Evolutionary conservation across 35 echinoderm and acorn worm genomes (phyloP).

Genomic region (Antedon bifida): DNA sequence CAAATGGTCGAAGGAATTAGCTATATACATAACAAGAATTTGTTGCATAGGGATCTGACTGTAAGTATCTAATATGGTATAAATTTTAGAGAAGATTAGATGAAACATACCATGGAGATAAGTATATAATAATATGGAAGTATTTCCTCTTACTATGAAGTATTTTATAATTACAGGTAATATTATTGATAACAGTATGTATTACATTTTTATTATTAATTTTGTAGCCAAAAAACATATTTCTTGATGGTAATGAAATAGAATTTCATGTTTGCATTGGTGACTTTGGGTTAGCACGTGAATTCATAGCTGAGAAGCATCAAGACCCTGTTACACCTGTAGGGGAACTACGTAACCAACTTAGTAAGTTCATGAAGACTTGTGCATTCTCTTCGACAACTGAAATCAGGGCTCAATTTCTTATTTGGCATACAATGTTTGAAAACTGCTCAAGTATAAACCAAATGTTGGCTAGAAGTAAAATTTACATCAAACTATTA

Average conservation of each 20-base stretch:
- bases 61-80: slow-evolving; percentile 7
- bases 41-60: slow-evolving; percentile 37
- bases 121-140: no score
- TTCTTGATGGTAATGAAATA: not conserved
- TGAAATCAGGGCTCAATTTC: no score
- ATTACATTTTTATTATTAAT: not conserved
- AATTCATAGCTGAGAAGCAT: not conserved
- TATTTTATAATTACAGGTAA: no score
- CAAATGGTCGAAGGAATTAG: slow-evolving; percentile 31
- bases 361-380: not conserved
- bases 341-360: not conserved
- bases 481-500: no score
- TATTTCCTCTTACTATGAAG: no score
- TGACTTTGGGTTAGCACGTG: not conserved
- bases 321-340: not conserved
- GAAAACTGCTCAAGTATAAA: no score
- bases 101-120: no score
- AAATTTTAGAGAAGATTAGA: not conserved
- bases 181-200: no score
- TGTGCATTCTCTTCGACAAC: no score
- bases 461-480: no score
- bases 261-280: not conserved
- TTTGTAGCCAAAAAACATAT: not conserved
- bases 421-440: no score
- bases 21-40: slow-evolving; percentile 27